Percentiles rank a stretch among this genome's conserved stretches.
Evolutionary conservation across 1,140 invertebrate genomes (phyloP).

Genomic region (Branchinecta lynchi): DNA sequence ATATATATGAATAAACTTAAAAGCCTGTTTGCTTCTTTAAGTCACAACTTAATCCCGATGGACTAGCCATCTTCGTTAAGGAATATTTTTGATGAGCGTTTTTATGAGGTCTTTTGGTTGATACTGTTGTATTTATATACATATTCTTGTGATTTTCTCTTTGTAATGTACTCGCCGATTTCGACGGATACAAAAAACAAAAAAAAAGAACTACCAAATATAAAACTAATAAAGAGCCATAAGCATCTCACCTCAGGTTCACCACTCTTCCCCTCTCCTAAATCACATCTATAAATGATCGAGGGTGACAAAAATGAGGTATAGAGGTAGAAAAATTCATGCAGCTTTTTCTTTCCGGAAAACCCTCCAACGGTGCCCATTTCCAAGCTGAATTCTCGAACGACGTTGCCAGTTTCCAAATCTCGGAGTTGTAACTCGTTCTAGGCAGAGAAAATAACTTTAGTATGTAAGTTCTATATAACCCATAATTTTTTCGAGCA

Average conservation of each 20-base stretch:
- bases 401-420: constrained; percentile 50
- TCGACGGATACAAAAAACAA: too few species aligned
- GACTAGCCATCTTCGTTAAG: too few species aligned
- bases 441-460: constrained; percentile 33
- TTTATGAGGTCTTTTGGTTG: too few species aligned
- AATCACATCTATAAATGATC: constrained; percentile 72
- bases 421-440: constrained; percentile 66
- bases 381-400: constrained; percentile 58
- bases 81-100: too few species aligned
- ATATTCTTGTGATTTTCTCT: too few species aligned
- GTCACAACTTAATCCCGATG: too few species aligned
- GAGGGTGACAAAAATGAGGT: constrained; percentile 84
- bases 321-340: constrained; percentile 85
- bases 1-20: too few species aligned
- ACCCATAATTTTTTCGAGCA: neutral
- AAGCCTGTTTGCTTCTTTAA: too few species aligned
- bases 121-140: too few species aligned
- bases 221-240: constrained; percentile 33
- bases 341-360: constrained; percentile 65
- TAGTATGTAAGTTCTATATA: constrained; percentile 10
- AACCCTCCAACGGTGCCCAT: constrained; percentile 71
- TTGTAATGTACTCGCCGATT: too few species aligned
- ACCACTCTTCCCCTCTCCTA: constrained; percentile 42
- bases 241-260: constrained; percentile 35
- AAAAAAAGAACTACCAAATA: neutral